Base-by-base conservation (phyloP, 2,888 invertebrate genomes). In the Melinopterus prodromus region DNA sequence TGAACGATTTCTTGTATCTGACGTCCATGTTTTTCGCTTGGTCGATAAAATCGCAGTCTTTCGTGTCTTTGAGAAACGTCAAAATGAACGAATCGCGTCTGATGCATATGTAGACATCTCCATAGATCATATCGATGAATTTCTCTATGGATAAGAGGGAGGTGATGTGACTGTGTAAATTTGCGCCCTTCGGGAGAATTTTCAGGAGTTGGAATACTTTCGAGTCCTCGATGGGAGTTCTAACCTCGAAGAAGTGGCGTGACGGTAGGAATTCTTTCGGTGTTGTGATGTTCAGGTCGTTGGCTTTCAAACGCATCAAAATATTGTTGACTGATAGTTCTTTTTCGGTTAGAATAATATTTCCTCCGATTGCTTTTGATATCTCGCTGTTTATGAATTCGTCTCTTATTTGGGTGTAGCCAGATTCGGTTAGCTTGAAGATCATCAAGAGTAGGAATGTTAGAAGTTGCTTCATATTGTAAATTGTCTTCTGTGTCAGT, bases 151-250 rank as follows among this genome's bases (percentile, higher is more conserved):
- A 93, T 16, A 92, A 90, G 0, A 93, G 88, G 0, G 93, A 93
- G 80, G 93, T 92, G 82, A 94, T 92, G 85, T 95, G 95, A 0
- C 92, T 90, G 86, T 95, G 95, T 15, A 95, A 87, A 0, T 92
- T 91, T 0, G 91, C 94, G 5, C 94, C 95, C 88, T 95, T 95
- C 0, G 95, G 95, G 91, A 95, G 92, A 35, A 88, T 87, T 79
- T 91, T 90, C 12, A 95, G 91, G 6, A 94, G 90, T 82, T 91
- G 87, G 84, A 92, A 95, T 0, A 95, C 92, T 81, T 92, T 90
- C 0, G 95, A 94, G 0, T 89, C 83, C 5, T 90, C 89, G 75
- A 95, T 93, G 53, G 90, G 87, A 0, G 90, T 86, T 84, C 91
- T 91, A 12, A 92, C 92, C 0, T 89, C 86, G 85, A 95, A 92